phyloP scores from a whole-genome alignment of 2,113 vertebrate species.

The Nothobranchius furzeri region DNA sequence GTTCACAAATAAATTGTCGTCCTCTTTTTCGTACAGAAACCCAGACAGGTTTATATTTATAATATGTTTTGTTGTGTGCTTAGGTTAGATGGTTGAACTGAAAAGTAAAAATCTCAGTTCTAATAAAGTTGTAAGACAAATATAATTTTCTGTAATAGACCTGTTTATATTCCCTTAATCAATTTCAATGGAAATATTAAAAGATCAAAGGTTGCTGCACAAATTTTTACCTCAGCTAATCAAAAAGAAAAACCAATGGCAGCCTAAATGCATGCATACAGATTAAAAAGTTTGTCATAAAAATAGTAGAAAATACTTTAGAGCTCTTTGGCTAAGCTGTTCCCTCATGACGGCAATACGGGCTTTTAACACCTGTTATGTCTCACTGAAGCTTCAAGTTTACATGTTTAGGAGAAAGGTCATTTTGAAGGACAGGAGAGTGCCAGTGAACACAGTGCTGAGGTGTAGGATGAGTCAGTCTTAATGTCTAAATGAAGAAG shows the following conservation, averaged over 20 bases:
- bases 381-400: background rate
- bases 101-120: background rate
- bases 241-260: background rate
- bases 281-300: background rate
- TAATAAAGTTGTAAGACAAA: background rate
- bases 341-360: background rate
- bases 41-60: too few relatives aligned
- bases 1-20: too few relatives aligned
- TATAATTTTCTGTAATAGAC: background rate
- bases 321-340: too few relatives aligned
- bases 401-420: background rate
- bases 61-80: too few relatives aligned
- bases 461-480: constrained; percentile 21
- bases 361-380: background rate
- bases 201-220: background rate
- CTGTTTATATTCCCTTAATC: too few relatives aligned
- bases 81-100: background rate
- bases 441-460: background rate
- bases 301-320: too few relatives aligned
- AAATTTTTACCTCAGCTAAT: background rate
- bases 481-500: constrained; percentile 24
- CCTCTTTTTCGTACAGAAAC: too few relatives aligned
- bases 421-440: background rate
- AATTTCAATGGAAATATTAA: background rate
- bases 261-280: background rate